Conservation (phyloP, 2,888 invertebrate species). For the Spodoptera picta region DNA sequence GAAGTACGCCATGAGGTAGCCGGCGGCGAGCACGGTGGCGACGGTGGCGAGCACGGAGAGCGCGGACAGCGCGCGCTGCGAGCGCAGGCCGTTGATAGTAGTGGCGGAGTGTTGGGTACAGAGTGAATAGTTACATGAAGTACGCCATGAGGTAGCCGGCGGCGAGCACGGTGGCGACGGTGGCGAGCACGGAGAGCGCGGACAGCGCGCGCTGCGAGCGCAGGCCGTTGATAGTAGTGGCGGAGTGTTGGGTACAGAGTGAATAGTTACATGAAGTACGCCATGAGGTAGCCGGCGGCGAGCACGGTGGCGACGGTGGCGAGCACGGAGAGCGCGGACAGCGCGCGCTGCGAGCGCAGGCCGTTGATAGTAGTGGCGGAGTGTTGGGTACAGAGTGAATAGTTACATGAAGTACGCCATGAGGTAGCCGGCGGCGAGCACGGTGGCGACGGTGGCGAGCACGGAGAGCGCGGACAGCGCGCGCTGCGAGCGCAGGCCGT, state of each 20-base stretch:
- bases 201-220: slow-evolving; percentile 83
- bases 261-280: slow-evolving; percentile 81
- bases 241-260: neutral
- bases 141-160: slow-evolving; percentile 95
- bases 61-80: slow-evolving; percentile 70
- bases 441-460: slow-evolving; percentile 93
- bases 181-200: slow-evolving; percentile 90
- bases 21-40: slow-evolving; percentile 91
- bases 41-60: slow-evolving; percentile 92
- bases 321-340: slow-evolving; percentile 85
- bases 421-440: slow-evolving; percentile 92
- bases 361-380: slow-evolving; percentile 62
- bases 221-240: slow-evolving; percentile 63
- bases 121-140: slow-evolving; percentile 63
- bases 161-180: slow-evolving; percentile 91
- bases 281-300: slow-evolving; percentile 94
- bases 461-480: slow-evolving; percentile 79
- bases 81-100: slow-evolving; percentile 80
- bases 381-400: neutral
- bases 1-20: slow-evolving; percentile 93
- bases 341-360: slow-evolving; percentile 83
- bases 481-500: slow-evolving; percentile 83
- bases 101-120: too few relatives aligned
- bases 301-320: slow-evolving; percentile 93
- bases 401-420: slow-evolving; percentile 90